Conservation (phyloP, 2,888 invertebrate species). For the Stenodera caucasica region DNA sequence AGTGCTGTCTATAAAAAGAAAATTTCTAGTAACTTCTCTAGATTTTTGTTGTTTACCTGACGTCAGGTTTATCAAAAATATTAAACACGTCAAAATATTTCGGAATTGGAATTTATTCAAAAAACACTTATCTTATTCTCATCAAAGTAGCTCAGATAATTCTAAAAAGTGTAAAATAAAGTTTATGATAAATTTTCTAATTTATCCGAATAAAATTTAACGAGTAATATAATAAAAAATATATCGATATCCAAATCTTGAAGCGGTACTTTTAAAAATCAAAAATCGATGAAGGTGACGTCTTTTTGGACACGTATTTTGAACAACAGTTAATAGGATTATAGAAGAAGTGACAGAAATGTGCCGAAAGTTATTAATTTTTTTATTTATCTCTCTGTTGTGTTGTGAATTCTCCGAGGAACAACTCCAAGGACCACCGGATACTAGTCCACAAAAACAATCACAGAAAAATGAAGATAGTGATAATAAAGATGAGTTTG, state of each 20-base stretch:
- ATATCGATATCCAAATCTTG: constrained; percentile 6
- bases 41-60: background rate
- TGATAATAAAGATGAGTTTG: constrained; percentile 45
- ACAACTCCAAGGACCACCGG: constrained; percentile 40
- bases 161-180: background rate
- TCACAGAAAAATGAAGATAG: constrained; percentile 24
- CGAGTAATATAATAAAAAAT: no score
- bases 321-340: constrained; percentile 2
- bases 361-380: constrained; percentile 38
- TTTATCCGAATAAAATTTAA: no score
- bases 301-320: constrained; percentile 26
- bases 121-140: background rate
- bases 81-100: background rate
- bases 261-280: constrained; percentile 4
- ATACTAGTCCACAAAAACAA: constrained; percentile 18
- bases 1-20: background rate
- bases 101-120: background rate
- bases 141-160: background rate
- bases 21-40: background rate
- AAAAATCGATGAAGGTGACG: constrained; percentile 27
- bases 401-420: constrained; percentile 50
- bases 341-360: constrained; percentile 29
- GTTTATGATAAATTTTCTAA: background rate
- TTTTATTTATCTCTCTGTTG: constrained; percentile 41
- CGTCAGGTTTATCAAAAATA: background rate